phyloP scores from a whole-genome alignment of 2,888 invertebrate genomes.

The Tuta absoluta region DNA sequence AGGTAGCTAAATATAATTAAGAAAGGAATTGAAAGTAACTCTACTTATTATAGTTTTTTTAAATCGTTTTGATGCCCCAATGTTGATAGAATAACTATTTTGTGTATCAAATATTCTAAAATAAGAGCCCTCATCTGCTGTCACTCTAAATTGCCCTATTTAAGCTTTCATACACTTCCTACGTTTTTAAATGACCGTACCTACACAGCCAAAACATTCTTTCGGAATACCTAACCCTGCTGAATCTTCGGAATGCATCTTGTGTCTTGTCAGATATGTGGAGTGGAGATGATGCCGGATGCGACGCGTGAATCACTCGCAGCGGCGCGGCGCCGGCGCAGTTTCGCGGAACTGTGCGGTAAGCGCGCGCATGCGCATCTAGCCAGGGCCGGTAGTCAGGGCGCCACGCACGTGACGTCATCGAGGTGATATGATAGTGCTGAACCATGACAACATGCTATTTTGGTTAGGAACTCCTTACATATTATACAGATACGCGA shows the following conservation, averaged over 20 bases:
- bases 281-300: conserved; percentile 57
- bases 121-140: not conserved
- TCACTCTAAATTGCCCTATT: not conserved
- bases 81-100: not conserved
- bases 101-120: too few species aligned
- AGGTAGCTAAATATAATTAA: too few species aligned
- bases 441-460: not conserved
- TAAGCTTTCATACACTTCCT: not conserved
- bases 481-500: too few species aligned
- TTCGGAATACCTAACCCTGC: not conserved
- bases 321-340: conserved; percentile 40
- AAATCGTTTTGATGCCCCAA: not conserved
- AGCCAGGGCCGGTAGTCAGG: conserved; percentile 32
- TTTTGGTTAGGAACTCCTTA: not conserved
- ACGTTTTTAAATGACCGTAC: not conserved
- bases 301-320: conserved; percentile 54
- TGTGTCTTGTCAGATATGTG: conserved; percentile 40
- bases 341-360: conserved; percentile 56
- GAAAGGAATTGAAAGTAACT: not conserved
- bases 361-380: conserved; percentile 44
- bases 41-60: not conserved
- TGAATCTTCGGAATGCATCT: conserved; percentile 13
- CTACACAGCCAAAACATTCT: not conserved
- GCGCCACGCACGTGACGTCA: conserved; percentile 21
- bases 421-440: not conserved